phyloP scores from a whole-genome alignment of 1,140 invertebrate species.

The Trichonephila clavata region DNA sequence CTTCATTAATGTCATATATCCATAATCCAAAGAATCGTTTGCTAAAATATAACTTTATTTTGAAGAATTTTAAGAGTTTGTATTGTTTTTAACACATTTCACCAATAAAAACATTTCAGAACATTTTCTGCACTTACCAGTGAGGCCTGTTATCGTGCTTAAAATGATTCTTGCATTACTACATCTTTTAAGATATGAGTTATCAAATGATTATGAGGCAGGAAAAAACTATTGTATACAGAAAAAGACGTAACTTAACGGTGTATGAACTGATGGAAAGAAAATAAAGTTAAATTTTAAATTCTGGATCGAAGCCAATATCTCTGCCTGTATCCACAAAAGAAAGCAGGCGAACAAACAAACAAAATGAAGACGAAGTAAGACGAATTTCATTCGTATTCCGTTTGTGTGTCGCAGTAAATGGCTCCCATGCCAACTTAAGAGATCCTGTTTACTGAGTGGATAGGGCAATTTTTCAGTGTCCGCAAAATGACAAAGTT shows the following conservation, averaged over 20 bases:
- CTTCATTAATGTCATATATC: no score
- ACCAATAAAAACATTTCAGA: no score
- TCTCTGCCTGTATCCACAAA: constrained; percentile 3
- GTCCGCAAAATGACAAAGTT: constrained; percentile 67
- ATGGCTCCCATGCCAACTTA: constrained; percentile 70
- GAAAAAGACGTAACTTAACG: constrained; percentile 4
- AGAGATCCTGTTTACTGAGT: constrained; percentile 59
- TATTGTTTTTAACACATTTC: no score
- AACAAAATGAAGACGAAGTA: constrained; percentile 61
- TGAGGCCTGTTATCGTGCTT: no score
- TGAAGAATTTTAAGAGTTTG: no score
- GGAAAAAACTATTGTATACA: background rate
- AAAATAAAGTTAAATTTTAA: constrained; percentile 14
- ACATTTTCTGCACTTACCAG: no score
- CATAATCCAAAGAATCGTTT: no score
- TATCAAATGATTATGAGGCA: background rate
- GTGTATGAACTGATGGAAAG: background rate
- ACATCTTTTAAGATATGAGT: no score
- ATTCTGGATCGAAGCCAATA: constrained; percentile 54
- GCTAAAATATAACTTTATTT: no score
- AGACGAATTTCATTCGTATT: constrained; percentile 68
- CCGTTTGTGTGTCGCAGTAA: constrained; percentile 30
- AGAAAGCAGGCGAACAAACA: constrained; percentile 1
- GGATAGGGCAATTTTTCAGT: constrained; percentile 59
- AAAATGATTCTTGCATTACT: no score